Conservation (phyloP, 2,888 invertebrate species). For the Andricus quercusramuli region DNA sequence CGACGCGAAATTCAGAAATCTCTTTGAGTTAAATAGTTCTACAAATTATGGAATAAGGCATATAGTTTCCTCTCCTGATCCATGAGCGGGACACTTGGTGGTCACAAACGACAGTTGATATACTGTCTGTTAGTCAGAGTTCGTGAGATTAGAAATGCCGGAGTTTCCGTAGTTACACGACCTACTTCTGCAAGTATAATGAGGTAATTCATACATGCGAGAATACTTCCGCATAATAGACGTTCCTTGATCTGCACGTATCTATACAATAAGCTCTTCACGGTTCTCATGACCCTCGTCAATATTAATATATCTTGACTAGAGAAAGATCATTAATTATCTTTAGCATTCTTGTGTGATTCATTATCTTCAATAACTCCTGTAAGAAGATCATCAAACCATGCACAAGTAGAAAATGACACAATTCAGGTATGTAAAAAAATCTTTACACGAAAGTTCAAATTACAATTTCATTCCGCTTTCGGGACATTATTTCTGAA, state of each 20-base stretch:
- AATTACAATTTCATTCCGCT: no score
- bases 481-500: no score
- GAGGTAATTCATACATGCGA: constrained; percentile 25
- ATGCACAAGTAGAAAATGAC: no score
- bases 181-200: constrained; percentile 22
- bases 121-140: constrained; percentile 8
- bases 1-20: no score
- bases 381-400: no score
- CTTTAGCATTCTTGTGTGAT: neutral
- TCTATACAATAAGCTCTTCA: neutral
- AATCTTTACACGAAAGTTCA: no score
- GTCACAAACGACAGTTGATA: neutral
- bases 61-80: neutral
- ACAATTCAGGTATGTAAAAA: neutral
- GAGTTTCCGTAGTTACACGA: constrained; percentile 20
- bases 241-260: neutral
- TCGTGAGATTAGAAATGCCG: constrained; percentile 31
- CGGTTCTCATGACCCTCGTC: neutral
- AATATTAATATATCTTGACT: neutral
- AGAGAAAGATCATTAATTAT: neutral
- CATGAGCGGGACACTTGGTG: neutral
- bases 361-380: neutral
- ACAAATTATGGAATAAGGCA: neutral
- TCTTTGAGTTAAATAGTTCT: neutral
- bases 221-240: neutral